Evolutionary conservation across 2,113 vertebrate species (phyloP), one percentile per base, ranked within the genome.

Genomic region (Tragelaphus strepsiceros): DNA sequence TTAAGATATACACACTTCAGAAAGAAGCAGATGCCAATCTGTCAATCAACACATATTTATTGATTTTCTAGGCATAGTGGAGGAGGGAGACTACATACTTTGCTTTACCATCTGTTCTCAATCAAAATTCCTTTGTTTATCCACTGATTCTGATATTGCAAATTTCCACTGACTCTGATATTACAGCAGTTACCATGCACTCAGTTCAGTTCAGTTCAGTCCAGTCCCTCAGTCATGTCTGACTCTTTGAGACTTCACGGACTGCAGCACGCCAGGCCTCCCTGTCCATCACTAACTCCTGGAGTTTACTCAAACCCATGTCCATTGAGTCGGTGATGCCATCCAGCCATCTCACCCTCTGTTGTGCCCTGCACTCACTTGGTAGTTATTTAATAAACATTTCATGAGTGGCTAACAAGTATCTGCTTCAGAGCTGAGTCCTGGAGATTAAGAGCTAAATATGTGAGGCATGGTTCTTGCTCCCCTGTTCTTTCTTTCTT

Each of bases 91-190:
- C 28, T 71, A 71, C 17, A 19, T 88, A 61, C 91, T 95, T 95
- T 88, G 32, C 39, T 6, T 94, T 59, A 46, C 51, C 53, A 87
- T 89, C 51, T 87, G 78, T 95, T 97, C 62, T 91, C 61, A 54
- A 49, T 81, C 56, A 74, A 90, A 84, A 56, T 83, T 3, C 6
- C 6, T 87, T 61, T 56, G 59, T 43, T 84, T 90, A 43, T 71
- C 30, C 21, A 77, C 39, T 90, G 64, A 88, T 17, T 96, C 59
- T 88, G 43, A 58, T 81, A 67, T 39, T 93, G n/a, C n/a, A 84
- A 15, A 84, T 58, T 84, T 84, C 53, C 30, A 80, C 30, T 80
- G 11, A 84, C 3, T n/a, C 15, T 77, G 53, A 17, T 81, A 59
- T 83, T 67, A 83, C 2, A 39, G 13, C 67, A 80, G 32, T 90